Conservation (phyloP, 2,888 invertebrate genomes). For the Adineta ricciae region DNA sequence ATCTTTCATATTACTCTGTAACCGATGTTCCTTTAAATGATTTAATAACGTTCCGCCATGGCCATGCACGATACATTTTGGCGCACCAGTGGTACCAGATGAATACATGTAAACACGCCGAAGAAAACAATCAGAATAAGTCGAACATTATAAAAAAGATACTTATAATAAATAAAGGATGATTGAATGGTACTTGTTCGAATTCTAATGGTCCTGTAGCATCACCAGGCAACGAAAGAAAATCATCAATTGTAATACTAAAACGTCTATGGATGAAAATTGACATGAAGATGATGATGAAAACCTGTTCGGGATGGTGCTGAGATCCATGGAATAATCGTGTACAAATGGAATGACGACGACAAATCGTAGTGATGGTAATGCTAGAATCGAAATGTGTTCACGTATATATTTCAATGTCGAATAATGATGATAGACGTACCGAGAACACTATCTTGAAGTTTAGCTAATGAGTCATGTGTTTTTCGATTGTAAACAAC, state of each 20-base stretch:
- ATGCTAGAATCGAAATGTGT: constrained; percentile 39
- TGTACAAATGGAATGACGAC: constrained; percentile 45
- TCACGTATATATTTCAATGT: too few relatives aligned
- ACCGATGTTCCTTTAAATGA: constrained; percentile 55
- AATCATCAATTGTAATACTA: constrained; percentile 44
- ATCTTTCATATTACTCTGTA: constrained; percentile 52
- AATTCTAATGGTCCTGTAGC: constrained; percentile 42
- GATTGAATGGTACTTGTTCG: constrained; percentile 55
- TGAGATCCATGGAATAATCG: constrained; percentile 38
- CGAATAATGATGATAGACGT: background rate
- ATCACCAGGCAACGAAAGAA: constrained; percentile 36
- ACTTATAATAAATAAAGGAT: constrained; percentile 53
- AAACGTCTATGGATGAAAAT: background rate
- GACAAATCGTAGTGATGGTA: constrained; percentile 44
- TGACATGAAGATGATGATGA: background rate
- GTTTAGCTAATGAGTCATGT: constrained; percentile 52
- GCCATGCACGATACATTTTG: constrained; percentile 53
- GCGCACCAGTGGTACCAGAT: constrained; percentile 57
- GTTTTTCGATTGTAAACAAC: constrained; percentile 55
- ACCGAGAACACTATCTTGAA: constrained; percentile 50
- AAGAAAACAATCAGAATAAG: constrained; percentile 37
- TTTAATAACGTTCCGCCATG: constrained; percentile 55
- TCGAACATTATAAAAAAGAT: background rate
- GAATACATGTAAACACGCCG: constrained; percentile 45
- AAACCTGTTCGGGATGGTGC: constrained; percentile 41